Evolutionary conservation across 2,113 vertebrate species (phyloP), one percentile per base, ranked within the genome.

Genomic region (Emydura subglobosa): DNA sequence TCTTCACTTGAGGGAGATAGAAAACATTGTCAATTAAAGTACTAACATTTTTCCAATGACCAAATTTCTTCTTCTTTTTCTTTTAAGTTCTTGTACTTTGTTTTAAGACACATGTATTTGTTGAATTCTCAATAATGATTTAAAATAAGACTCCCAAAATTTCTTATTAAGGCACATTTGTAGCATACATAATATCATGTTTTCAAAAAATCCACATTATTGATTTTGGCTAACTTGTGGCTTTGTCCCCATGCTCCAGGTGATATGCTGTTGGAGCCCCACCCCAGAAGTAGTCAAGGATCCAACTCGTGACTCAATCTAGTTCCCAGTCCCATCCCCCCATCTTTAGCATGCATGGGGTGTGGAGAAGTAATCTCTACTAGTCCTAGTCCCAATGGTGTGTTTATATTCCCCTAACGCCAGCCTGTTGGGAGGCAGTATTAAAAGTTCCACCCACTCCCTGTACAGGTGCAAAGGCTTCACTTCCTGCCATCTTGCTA

Each of bases 251-350:
- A 14, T 4, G 19, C 6, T 22, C 39, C 57, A 3, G 3, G 6
- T 27, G 42, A 42, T 24, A 57, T 11, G 25, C 7, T 25, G 24
- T 25, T 17, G 81, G 22, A 13, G 22, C 54, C 19, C 5, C 44
- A 8, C 53, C 25, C 10, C 11, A 24, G 31, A 13, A 50, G 7
- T 8, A 44, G 27, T 83, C 27, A 29, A 47, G 6, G 29, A 24
- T 24, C 4, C 8, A 31, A 49, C 13, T 5, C 12, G 49, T 1
- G 3, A 86, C 16, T 49, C 10, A 3, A 25, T 0, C 0, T 22
- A 10, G 0, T 86, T 85, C 13, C 34, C 25, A 89, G 22, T 5
- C 0, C 83, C 51, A 82, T 2, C 9, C 68, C 82, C 11, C 8
- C 3, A 12, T 13, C 27, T 61, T 61, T 61, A 25, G 10, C 57